phyloP scores from a whole-genome alignment of 2,797 vertebrate genomes.

The Girardinus metallicus region DNA sequence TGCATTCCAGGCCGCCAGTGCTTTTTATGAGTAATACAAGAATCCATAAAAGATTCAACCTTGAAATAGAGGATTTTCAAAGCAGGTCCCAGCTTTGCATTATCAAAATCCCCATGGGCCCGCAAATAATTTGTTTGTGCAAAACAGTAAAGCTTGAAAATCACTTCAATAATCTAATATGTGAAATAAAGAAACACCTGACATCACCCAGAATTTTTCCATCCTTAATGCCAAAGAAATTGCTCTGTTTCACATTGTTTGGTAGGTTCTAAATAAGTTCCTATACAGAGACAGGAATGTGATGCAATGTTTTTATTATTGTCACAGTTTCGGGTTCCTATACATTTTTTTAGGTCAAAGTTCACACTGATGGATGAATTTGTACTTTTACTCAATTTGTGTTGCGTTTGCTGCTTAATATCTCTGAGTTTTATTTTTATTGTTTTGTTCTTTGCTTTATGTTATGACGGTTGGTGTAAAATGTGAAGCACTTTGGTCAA shows the following conservation, averaged over 20 bases:
- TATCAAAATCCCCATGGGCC: not conserved
- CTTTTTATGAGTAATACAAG: constrained; percentile 45
- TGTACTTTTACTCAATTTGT: not conserved
- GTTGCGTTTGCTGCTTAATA: too few relatives aligned
- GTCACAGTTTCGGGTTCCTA: not conserved
- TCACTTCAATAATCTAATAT: not conserved
- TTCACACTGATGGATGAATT: not conserved
- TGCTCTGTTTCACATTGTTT: not conserved
- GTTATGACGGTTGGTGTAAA: too few relatives aligned
- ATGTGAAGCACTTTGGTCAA: too few relatives aligned
- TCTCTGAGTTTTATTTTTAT: too few relatives aligned
- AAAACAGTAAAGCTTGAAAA: not conserved
- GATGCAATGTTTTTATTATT: not conserved
- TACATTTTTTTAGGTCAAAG: not conserved
- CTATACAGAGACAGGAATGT: not conserved
- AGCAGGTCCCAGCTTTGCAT: constrained; percentile 16
- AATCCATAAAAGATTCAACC: constrained; percentile 41
- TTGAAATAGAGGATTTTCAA: constrained; percentile 34
- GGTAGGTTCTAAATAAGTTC: not conserved
- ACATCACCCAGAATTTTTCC: too few relatives aligned
- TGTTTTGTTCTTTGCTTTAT: too few relatives aligned
- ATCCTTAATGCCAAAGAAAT: not conserved
- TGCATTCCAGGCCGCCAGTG: constrained; percentile 49
- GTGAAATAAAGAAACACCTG: not conserved
- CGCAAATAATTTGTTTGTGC: constrained; percentile 1